Base-by-base conservation (phyloP, 2,888 invertebrate genomes). In the Protonemura montana region DNA sequence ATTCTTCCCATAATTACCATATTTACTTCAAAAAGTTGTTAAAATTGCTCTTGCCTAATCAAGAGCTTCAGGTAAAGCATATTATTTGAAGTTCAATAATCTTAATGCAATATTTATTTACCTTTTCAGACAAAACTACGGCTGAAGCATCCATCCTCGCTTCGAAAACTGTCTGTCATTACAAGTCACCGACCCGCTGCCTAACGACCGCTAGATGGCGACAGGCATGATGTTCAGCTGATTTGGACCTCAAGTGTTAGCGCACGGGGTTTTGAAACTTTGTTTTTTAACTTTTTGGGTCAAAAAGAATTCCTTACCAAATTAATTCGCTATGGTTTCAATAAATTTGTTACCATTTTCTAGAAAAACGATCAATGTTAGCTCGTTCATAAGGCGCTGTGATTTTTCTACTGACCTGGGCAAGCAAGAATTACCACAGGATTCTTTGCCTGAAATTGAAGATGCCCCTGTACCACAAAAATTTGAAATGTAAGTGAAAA, bases 151-250 rank as follows among this genome's bases (percentile, higher is more conserved):
- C 59, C 59, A 59, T 59, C 16, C 16, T 59, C 59, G 13, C 59
- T 3, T 59, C 59, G 59, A 59, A 59, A 59, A 59, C 59, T 59
- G 59, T 59, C 59, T 59, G 59, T 59, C 59, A 59, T 59, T 59
- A 59, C 59, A 59, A 59, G 59, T 59, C 59, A 59, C 59, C 59
- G 59, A 59, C 59, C 59, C 41, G 41, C 41, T 41, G 5, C 41
- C 2, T 21, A 59, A 59, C 59, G 13, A 59, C 59, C 59, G 21
- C 5, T 59, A 59, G 59, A 59, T 59, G 59, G 59, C 59, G 59
- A 59, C 59, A 10, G 59, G 1, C 59, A 21, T 59, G 59, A 59
- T 59, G 59, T 13, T 59, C 59, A 59, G 59, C 59, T 59, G 59
- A 59, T 59, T 59, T 21, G 3, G 21, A 59, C 35, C 10, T 6